Conservation (phyloP, 1,140 invertebrate genomes). For the Lordiphosa stackelbergi region DNA sequence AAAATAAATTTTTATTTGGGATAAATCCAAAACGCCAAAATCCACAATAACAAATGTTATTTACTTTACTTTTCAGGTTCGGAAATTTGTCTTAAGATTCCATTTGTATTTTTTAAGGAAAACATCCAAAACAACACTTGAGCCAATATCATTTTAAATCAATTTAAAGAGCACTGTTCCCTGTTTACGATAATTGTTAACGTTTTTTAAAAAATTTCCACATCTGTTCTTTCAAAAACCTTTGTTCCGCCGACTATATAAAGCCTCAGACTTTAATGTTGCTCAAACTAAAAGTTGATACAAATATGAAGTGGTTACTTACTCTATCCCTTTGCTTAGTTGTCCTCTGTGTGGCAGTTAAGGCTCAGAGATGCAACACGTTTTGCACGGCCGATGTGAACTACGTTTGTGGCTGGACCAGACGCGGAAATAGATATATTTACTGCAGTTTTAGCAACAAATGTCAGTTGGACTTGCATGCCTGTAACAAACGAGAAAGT, state of each 20-base stretch:
- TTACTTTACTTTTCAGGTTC: too few relatives aligned
- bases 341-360: not conserved
- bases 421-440: not conserved
- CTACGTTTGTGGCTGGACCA: conserved; percentile 3
- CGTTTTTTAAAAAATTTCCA: too few relatives aligned
- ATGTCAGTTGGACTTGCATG: conserved; percentile 5
- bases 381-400: conserved; percentile 3
- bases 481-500: conserved; percentile 3
- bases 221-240: too few relatives aligned
- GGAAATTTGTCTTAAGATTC: too few relatives aligned
- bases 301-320: not conserved
- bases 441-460: conserved; percentile 10
- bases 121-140: too few relatives aligned
- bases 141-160: too few relatives aligned
- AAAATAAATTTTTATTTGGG: too few relatives aligned
- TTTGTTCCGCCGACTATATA: not conserved
- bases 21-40: too few relatives aligned
- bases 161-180: too few relatives aligned
- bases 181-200: too few relatives aligned
- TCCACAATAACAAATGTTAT: too few relatives aligned
- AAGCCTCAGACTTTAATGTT: not conserved
- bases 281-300: not conserved
- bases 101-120: too few relatives aligned
- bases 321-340: not conserved
- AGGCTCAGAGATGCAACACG: not conserved